Evolutionary conservation across 1,140 invertebrate genomes (phyloP), one percentile per base, ranked within the genome.

Genomic region (Matsumurasca onukii): DNA sequence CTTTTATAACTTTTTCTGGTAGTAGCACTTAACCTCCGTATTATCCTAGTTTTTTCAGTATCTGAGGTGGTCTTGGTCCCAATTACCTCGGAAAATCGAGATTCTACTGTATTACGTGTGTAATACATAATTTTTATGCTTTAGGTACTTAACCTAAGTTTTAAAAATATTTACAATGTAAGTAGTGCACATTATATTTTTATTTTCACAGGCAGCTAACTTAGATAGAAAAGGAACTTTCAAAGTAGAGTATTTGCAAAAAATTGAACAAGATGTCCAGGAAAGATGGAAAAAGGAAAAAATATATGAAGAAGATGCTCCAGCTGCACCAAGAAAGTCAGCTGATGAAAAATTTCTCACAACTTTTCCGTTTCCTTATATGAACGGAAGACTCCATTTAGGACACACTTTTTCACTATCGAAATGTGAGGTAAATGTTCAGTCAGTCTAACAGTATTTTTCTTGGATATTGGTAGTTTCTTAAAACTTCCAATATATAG

Each of bases 351-450:
- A 99, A 77, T 99, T 92, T 78, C 82, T 98, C 39, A 91, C 89
- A 15, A 98, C 95, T 9, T 99, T 99, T 85, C 98, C 98, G 2
- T 99, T 91, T 84, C 98, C 98, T 0, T 99, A 99, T 76, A 99
- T 99, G 98, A 99, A 99, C 88, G 98, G 98, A 29, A 86, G 92
- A 52, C 85, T 99, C 64, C 98, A 99, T 86, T 82, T 99, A 59
- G 98, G 98, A 0, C 98, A 99, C 79, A 96, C 95, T 5, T 99
- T 99, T 84, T 94, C 96, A 17, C 77, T 99, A 30, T 97, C 96
- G 45, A 99, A 99, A 85, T 95, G 94, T 81, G 97, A 99, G 77
- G 86, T 88, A 82, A 70, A 30, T 70, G 55, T 20, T 55, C n/a
- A n/a, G n/a, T n/a, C n/a, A n/a, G n/a, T n/a, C n/a, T n/a, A 31